Conservation (phyloP, 2,113 vertebrate genomes). For the Dicentrarchus labrax region DNA sequence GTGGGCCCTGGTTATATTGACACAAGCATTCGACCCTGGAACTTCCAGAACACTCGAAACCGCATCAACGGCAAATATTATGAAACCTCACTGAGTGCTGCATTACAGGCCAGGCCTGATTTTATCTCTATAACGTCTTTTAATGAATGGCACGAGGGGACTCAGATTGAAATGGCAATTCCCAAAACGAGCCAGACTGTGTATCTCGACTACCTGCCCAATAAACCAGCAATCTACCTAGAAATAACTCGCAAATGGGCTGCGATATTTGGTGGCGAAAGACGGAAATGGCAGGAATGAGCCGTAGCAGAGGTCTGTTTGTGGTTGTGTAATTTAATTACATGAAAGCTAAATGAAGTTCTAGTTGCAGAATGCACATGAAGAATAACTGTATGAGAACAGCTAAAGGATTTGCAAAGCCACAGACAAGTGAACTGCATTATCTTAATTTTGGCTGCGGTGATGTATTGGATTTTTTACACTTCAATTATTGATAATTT, state of each 20-base stretch:
- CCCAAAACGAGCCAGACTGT: slow-evolving; percentile 87
- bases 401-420: slow-evolving; percentile 19
- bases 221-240: slow-evolving; percentile 92
- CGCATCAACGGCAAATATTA: slow-evolving; percentile 97
- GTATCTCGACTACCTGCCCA: slow-evolving; percentile 95
- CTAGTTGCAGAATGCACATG: slow-evolving; percentile 20
- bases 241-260: slow-evolving; percentile 96
- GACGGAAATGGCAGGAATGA: slow-evolving; percentile 86
- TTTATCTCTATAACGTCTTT: slow-evolving; percentile 97
- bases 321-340: not conserved
- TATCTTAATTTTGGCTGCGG: slow-evolving; percentile 20
- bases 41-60: slow-evolving; percentile 94
- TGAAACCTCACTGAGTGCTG: slow-evolving; percentile 90
- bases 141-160: slow-evolving; percentile 99
- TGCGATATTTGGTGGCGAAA: slow-evolving; percentile 89
- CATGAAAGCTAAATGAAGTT: slow-evolving; percentile 14
- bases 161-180: slow-evolving; percentile 96
- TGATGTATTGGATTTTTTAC: slow-evolving; percentile 35
- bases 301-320: not conserved
- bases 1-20: slow-evolving; percentile 97
- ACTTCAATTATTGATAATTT: slow-evolving; percentile 44
- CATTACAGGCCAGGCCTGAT: slow-evolving; percentile 88
- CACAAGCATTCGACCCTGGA: slow-evolving; percentile 96
- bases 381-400: slow-evolving; percentile 7
- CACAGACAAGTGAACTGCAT: slow-evolving; percentile 13